Base-by-base conservation (phyloP, 2,797 vertebrate species). In the Tokudaia muenninki region DNA sequence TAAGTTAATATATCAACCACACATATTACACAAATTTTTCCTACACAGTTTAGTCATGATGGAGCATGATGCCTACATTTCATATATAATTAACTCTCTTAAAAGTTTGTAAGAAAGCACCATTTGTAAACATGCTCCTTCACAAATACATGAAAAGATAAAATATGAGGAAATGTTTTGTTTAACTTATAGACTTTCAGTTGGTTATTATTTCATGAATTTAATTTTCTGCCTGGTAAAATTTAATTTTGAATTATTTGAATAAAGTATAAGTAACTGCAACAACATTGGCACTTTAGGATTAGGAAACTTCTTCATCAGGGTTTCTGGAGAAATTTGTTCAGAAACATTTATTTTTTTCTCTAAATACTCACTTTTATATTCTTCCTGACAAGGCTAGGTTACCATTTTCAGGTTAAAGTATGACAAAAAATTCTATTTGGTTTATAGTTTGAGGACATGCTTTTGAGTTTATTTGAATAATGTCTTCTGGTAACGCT, bases 81-180 rank as follows among this genome's bases (percentile, higher is more conserved):
- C 72, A 72, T 52, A 5, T 59, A 70, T 29, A 82, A 72, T 86
- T 84, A 61, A 92, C 34, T 90, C 3, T 88, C 22, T 95, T 57
- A 61, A 92, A 90, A 19, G 0, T 61, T 72, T 29, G 44, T 10
- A 84, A 82, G 67, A 6, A 74, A n/a, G 44, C 1, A 84, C 6
- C 34, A n/a, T 61, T 50, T 90, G 2, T 26, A n/a, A 88, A 50
- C 1, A 34, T 63, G 29, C 2, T 74, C 16, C 2, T 31, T 31
- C n/a, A 31, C 26, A 88, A 75, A 87, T 44, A 9, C 21, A 5
- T 37, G 26, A 24, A 87, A 29, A n/a, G 44, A 63, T 44, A 63
- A 61, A 94, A 92, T 96, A 50, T 55, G n/a, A 26, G 6, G 87
- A 90, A 87, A 79, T 94, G 24, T 90, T 74, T 44, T 55, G 8